phyloP scores from a whole-genome alignment of 2,888 invertebrate genomes.

The Volucella zonaria region DNA sequence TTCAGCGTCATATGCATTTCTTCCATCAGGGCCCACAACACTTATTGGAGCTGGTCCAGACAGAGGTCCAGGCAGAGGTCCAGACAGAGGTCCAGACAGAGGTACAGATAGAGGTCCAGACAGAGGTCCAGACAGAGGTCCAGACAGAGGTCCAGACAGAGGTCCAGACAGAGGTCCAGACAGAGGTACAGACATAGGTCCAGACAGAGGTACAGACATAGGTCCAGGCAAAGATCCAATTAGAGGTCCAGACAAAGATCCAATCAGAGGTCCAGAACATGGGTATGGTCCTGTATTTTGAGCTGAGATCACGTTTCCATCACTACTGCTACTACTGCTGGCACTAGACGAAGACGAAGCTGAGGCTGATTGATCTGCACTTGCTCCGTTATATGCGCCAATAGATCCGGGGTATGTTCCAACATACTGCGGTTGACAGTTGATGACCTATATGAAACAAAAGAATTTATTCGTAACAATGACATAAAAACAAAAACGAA shows the following conservation, averaged over 20 bases:
- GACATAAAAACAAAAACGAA: background rate
- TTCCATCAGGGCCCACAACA: slow-evolving; percentile 32
- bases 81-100: background rate
- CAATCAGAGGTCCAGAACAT: too few species aligned
- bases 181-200: too few species aligned
- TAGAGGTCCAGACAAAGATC: too few species aligned
- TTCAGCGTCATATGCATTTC: slow-evolving; percentile 39
- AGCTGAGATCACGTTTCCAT: too few species aligned
- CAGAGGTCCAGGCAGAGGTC: slow-evolving; percentile 22
- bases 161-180: too few species aligned
- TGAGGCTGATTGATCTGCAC: slow-evolving; percentile 3
- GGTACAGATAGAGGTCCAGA: background rate
- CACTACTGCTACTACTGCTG: slow-evolving; percentile 46
- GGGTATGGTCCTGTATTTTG: too few species aligned
- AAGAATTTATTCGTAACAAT: background rate
- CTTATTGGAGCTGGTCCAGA: slow-evolving; percentile 20
- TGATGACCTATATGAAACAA: slow-evolving; percentile 49
- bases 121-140: slow-evolving; percentile 4
- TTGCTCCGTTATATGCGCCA: background rate
- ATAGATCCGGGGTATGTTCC: slow-evolving; percentile 30
- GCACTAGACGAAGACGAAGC: slow-evolving; percentile 42
- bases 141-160: slow-evolving; percentile 1
- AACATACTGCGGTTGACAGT: slow-evolving; percentile 45
- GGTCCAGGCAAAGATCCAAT: too few species aligned
- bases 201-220: background rate